Evolutionary conservation across 2,888 invertebrate species (phyloP), one percentile per base, ranked within the genome.

Genomic region (Keiferia lycopersicella): DNA sequence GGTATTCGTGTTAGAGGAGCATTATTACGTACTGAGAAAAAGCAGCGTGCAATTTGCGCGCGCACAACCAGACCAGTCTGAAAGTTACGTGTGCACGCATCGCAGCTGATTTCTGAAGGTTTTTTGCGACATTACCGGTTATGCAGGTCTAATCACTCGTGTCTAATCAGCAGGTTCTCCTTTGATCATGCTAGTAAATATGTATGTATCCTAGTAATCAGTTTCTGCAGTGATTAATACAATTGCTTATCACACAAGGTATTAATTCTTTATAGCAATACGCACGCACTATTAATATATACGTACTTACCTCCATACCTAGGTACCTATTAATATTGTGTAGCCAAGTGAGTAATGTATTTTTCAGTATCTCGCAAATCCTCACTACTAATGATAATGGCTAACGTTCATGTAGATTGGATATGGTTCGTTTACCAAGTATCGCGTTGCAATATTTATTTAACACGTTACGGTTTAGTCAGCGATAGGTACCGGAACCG

Each of bases 41-140:
- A 34, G 57, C 57, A 57, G 57, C 34, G 30, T 14, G 34, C 57
- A 60, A 61, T 50, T 48, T 39, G 34, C 34, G 61, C 14, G 30
- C 34, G 30, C 30, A 30, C 34, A 50, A 18, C 34, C 34, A 61
- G 34, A 22, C 50, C 45, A 50, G 56, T 56, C 62, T 56, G 66
- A 68, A 71, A 68, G 63, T 64, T 50, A 64, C 63, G 65, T 65
- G 67, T 64, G 66, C 70, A 65, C 66, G 68, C 68, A 67, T 64
- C 63, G 73, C 70, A 71, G 67, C 66, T 71, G 68, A 69, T 71
- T 69, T 67, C 67, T 65, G 63, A 65, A 68, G 68, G 68, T 68
- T 71, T 71, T 64, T 64, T 41, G 48, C 30, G 22, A 63, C 38
- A 59, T 62, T 26, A 39, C 62, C 51, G 26, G 53, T 34, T 62